These are phyloP conservation scores for Pherbina coryleti DNA, from an alignment of 2,888 invertebrate species.

Conservation along the genomic window DNA sequence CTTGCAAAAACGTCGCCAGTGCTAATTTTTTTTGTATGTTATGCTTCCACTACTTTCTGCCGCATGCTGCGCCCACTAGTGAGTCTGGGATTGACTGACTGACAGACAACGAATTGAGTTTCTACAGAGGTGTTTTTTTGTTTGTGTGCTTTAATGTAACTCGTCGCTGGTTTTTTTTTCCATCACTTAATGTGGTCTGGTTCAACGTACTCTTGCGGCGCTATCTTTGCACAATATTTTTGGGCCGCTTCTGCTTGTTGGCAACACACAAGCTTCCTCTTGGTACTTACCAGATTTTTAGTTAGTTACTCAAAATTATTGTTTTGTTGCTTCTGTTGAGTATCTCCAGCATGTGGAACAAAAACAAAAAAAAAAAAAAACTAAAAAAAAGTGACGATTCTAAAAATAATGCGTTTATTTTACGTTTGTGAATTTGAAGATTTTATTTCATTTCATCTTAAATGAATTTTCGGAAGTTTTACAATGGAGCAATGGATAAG, in stretches of 20 bases:
- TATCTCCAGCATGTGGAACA: background rate
- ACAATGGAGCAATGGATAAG: too few species aligned
- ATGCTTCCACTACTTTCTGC: too few species aligned
- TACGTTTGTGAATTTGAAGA: background rate
- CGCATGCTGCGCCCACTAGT: too few species aligned
- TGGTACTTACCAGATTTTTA: background rate
- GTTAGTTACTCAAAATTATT: background rate
- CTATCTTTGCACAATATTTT: background rate
- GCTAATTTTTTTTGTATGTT: too few species aligned
- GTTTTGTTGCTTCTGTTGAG: background rate
- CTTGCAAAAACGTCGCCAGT: too few species aligned
- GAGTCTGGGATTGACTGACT: too few species aligned
- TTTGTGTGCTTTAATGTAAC: background rate
- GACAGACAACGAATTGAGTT: background rate
- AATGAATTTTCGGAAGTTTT: background rate
- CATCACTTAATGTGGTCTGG: constrained; percentile 2
- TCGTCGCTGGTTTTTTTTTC: background rate
- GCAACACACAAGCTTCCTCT: background rate
- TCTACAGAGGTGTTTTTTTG: background rate
- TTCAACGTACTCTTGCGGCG: constrained; percentile 2
- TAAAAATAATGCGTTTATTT: constrained; percentile 4
- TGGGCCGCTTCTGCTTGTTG: background rate
- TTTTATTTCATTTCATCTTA: background rate
- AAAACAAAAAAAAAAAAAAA: background rate
- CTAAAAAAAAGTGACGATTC: background rate